A percentile compares a stretch with the other conserved stretches of the same genome.
These are phyloP conservation scores for Rhynchonycteris naso DNA, from an alignment of 2,797 vertebrate genomes.

Conservation along the genomic window DNA sequence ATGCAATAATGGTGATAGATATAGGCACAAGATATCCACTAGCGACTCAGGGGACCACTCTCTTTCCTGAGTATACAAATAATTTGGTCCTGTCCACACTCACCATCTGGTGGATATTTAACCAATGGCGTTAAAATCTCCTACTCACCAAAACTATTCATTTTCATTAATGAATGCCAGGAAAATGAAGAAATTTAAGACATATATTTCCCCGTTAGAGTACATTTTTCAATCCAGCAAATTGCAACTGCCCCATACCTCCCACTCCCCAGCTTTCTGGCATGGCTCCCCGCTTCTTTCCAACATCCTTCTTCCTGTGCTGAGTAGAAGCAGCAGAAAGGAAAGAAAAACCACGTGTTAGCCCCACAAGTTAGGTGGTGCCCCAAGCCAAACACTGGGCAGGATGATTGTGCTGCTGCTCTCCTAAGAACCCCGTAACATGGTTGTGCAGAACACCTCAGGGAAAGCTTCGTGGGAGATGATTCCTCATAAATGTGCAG, in stretches of 20 bases:
- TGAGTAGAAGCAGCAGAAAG: not conserved
- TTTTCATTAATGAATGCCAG: not conserved
- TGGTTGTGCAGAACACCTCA: constrained; percentile 27
- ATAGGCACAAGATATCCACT: not conserved
- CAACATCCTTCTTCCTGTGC: not conserved
- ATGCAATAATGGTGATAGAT: not conserved
- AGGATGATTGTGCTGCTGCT: too few species aligned
- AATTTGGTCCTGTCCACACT: not conserved
- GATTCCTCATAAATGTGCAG: constrained; percentile 72
- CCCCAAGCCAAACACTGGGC: not conserved
- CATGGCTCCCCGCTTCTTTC: not conserved
- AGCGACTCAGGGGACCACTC: not conserved
- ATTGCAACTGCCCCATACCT: not conserved
- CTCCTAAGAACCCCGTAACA: not conserved
- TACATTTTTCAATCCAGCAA: not conserved
- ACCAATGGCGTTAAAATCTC: not conserved
- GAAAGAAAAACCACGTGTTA: not conserved
- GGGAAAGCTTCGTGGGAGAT: constrained; percentile 53
- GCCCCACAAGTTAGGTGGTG: not conserved
- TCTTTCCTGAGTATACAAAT: not conserved
- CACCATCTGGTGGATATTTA: not conserved
- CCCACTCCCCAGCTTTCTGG: not conserved
- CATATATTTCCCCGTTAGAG: not conserved
- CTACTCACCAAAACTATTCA: not conserved
- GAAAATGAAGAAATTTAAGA: constrained; percentile 9